Percentiles rank a stretch among this genome's conserved stretches.
Conservation (phyloP, 2,113 vertebrate species). For the Ammospiza caudacuta region DNA sequence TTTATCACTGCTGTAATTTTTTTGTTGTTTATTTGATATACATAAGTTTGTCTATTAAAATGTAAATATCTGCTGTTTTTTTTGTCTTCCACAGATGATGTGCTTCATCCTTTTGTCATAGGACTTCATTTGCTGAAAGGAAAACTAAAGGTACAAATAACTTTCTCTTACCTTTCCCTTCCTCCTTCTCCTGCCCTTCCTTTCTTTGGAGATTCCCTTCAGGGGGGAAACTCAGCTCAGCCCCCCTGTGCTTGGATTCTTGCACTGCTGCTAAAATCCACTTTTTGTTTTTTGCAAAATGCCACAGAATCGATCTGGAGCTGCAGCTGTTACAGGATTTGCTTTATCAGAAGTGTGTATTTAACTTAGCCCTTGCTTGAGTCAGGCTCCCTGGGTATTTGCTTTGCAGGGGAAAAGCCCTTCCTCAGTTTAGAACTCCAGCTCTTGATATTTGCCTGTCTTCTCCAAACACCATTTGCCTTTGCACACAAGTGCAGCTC, state of each 20-base stretch:
- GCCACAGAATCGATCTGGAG: accelerated
- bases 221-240: not conserved
- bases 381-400: not conserved
- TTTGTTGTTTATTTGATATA: not conserved
- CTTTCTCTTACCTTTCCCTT: not conserved
- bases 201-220: not conserved
- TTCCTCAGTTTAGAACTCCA: not conserved
- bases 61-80: not conserved
- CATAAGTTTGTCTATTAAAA: not conserved
- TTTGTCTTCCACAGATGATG: slow-evolving; percentile 50
- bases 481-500: not conserved
- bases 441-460: not conserved
- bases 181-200: not conserved
- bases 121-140: not conserved
- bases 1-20: not conserved
- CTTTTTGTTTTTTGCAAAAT: not conserved
- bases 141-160: slow-evolving; percentile 17
- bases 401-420: not conserved
- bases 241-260: not conserved
- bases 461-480: not conserved
- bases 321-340: not conserved
- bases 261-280: not conserved
- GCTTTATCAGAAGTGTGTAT: not conserved
- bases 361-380: not conserved
- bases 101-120: slow-evolving; percentile 32